Evolutionary conservation across 2,113 vertebrate species (phyloP).

Genomic region (Nothobranchius kuhntae): DNA sequence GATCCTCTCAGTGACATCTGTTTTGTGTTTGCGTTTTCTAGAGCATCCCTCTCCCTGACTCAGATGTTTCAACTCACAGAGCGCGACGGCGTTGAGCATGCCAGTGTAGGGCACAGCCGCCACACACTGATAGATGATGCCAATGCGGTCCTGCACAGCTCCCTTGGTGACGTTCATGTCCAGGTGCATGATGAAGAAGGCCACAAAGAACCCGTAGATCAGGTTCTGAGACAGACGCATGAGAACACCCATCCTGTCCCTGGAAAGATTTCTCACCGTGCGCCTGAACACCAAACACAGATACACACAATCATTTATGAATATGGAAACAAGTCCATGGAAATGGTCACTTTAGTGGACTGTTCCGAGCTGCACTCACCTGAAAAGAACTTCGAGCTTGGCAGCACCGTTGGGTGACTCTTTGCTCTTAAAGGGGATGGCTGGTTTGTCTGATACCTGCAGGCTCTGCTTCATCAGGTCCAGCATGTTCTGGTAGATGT

Average conservation of each 20-base stretch:
- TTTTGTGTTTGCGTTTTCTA: too few species aligned
- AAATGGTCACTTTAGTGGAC: neutral
- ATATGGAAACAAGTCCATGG: too few species aligned
- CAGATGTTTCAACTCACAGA: slow-evolving; percentile 84
- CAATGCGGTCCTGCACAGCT: slow-evolving; percentile 90
- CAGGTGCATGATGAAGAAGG: slow-evolving; percentile 87
- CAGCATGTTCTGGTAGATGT: slow-evolving; percentile 80
- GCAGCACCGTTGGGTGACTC: slow-evolving; percentile 81
- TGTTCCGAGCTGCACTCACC: slow-evolving; percentile 71
- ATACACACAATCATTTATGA: neutral
- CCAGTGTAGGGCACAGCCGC: slow-evolving; percentile 90
- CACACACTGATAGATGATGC: slow-evolving; percentile 90
- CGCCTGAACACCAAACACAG: slow-evolving; percentile 76
- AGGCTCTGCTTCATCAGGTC: slow-evolving; percentile 78
- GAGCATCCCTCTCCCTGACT: too few species aligned
- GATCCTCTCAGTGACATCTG: too few species aligned
- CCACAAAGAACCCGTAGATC: slow-evolving; percentile 87
- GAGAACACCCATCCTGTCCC: slow-evolving; percentile 86
- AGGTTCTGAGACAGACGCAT: slow-evolving; percentile 95
- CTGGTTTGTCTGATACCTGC: slow-evolving; percentile 71
- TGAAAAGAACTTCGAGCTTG: slow-evolving; percentile 86
- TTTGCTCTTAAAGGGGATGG: slow-evolving; percentile 91
- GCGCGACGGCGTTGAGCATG: slow-evolving; percentile 90
- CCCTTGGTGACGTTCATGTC: slow-evolving; percentile 81
- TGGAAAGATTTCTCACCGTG: slow-evolving; percentile 84